phyloP scores from a whole-genome alignment of 2,888 invertebrate genomes.

The Hydrotaea diabolus region DNA sequence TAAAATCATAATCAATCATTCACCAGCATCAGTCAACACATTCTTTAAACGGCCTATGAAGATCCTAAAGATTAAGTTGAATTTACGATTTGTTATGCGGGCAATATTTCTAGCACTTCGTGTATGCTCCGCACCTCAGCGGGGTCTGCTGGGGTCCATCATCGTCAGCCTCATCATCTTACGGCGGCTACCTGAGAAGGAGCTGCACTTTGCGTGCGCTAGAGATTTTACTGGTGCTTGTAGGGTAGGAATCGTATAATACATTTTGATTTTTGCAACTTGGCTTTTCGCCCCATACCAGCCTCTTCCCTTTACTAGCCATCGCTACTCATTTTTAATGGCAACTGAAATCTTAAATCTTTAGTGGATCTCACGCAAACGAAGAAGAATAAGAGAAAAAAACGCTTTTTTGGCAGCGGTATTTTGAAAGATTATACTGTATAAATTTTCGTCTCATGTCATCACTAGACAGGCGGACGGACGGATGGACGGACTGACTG shows the following conservation, averaged over 20 bases:
- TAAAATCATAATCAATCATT: too few relatives aligned
- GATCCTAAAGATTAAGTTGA: too few relatives aligned
- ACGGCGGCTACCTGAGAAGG: background rate
- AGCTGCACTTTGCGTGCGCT: background rate
- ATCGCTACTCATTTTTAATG: slow-evolving; percentile 4
- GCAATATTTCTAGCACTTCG: too few relatives aligned
- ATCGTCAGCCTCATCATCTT: background rate
- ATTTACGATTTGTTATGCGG: too few relatives aligned
- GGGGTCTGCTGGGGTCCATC: background rate
- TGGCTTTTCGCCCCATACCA: slow-evolving; percentile 14
- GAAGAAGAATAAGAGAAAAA: too few relatives aligned
- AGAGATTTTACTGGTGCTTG: background rate
- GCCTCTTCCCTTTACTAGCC: too few relatives aligned
- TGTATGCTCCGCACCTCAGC: too few relatives aligned
- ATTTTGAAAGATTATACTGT: background rate
- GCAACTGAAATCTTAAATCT: slow-evolving; percentile 27
- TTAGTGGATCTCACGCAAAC: background rate
- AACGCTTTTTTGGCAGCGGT: background rate
- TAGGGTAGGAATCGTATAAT: background rate
- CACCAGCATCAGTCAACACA: too few relatives aligned
- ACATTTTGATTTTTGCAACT: background rate
- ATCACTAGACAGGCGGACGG: background rate
- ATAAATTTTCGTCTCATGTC: slow-evolving; percentile 17
- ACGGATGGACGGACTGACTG: too few relatives aligned
- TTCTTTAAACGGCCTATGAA: too few relatives aligned